Base-by-base conservation (phyloP, 1,140 invertebrate species). In the Agraylea sexmaculata region DNA sequence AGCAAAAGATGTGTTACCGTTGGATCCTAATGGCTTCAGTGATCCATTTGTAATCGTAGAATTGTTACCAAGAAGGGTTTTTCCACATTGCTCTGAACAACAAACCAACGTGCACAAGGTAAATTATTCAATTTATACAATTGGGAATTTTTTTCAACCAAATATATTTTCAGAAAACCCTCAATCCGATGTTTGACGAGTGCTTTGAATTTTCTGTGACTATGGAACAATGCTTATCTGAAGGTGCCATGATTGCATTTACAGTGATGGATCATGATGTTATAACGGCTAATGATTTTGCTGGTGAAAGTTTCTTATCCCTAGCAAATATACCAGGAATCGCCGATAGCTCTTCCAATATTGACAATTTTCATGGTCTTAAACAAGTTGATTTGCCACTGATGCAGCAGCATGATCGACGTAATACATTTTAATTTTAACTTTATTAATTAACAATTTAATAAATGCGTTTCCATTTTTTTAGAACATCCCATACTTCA, bases 191-290 rank as follows among this genome's bases (percentile, higher is more conserved):
- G 18, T 97, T 93, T 69, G 89, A 96, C 55, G 92, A 97, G 59
- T 89, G 86, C 55, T 96, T 97, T 61, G 88, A 94, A 72, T 97
- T 94, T 77, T 85, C 68, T 63, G 80, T 94, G 7, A 78, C 78
- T 0, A 60, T 84, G 50, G 83, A 87, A 19, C 78, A 88, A 44
- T 92, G 88, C 53, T 70, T 77, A 13, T 69, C 73, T 8, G 70
- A 76, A 2, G 78, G 83, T 16, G 81, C 88, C 1, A 83, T 89
- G 64, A 73, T 96, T 25, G 73, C 86, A 11, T 88, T 97, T 59
- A 91, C 90, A 1, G 87, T 96, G 1, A 95, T 94, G 90, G 93
- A 97, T 59, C 87, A 94, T 52, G 93, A 97, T 62, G 84, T 95
- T 28, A 69, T 96, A 8, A 88, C 89, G 3, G 83, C 84, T 10